Evolutionary conservation across 1,140 invertebrate species (phyloP).

Genomic region (Ridgeia piscesae): DNA sequence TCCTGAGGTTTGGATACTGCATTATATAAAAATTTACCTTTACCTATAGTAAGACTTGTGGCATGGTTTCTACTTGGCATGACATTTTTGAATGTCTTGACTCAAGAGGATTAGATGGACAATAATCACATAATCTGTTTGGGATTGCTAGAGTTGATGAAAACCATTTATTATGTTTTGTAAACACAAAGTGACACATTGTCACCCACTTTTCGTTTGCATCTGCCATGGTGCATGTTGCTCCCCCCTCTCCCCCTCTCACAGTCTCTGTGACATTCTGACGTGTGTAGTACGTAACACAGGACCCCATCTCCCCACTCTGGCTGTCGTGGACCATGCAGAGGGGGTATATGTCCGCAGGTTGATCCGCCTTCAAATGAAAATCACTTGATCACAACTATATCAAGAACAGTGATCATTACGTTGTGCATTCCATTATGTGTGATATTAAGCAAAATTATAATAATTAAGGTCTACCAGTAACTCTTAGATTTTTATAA

Average conservation of each 20-base stretch:
- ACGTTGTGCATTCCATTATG: too few species aligned
- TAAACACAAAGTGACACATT: background rate
- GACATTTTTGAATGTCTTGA: background rate
- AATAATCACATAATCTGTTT: background rate
- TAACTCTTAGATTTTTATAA: too few species aligned
- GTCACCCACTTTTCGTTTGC: background rate
- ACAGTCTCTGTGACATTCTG: conserved; percentile 55
- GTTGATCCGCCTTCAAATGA: background rate
- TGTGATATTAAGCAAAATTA: too few species aligned
- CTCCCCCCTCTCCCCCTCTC: conserved; percentile 44
- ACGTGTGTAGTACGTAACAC: conserved; percentile 64
- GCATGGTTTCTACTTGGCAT: background rate
- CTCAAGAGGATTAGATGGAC: background rate
- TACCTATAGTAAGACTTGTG: background rate
- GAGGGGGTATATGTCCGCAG: conserved; percentile 67
- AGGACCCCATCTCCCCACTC: conserved; percentile 69
- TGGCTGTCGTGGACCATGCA: conserved; percentile 49
- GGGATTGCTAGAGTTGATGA: background rate
- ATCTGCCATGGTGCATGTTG: background rate
- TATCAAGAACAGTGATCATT: background rate
- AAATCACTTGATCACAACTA: conserved; percentile 14
- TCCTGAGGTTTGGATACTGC: too few species aligned
- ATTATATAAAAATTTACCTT: too few species aligned
- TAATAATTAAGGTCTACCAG: too few species aligned
- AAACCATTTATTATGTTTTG: background rate